Base-by-base conservation (phyloP, 2,797 vertebrate species). In the Stomatorhinus walkeri region DNA sequence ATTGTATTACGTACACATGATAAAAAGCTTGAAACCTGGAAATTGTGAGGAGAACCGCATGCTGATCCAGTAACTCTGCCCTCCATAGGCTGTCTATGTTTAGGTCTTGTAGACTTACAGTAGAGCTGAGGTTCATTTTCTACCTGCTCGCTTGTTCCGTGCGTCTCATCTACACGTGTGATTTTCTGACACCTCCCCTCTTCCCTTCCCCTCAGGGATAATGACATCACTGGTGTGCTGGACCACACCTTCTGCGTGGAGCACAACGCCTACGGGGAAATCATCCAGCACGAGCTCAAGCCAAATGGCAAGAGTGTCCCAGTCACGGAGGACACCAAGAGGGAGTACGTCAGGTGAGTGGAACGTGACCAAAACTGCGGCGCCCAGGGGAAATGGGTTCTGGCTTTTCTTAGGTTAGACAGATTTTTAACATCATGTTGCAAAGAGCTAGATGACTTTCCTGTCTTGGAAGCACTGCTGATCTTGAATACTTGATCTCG, bases 191-290 rank as follows among this genome's bases (percentile, higher is more conserved):
- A 43, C 16, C 24, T 48, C 12, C 76, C 32, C 36, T 3, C 22
- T 7, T n/a, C 10, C 46, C 12, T 49, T 8, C 36, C 52, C 16
- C 32, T 64, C 91, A 97, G 97, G 88, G 97, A 98, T 92, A 99
- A 99, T 40, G 98, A 99, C 94, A 99, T 98, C 94, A 98, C 98
- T 1, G 97, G 97, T 88, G 98, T 99, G 91, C 95, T 99, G 94
- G 98, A 99, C 94, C 98, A 99, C 93, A 99, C 98, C 0, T 99
- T 99, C 93, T 99, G 98, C 54, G 98, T 99, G 0, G 98, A 99
- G 86, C 98, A 99, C 95, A 99, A 97, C 0, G 98, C 98, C 0
- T 99, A 98, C 0, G 98, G 98, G 12, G 97, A 99, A 94, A 98
- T 99, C 92, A 98, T 99, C 92, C 98, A 99, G 90, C 98, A 99